Base-by-base conservation (phyloP, 2,888 invertebrate species). In the Monoplex corrugatus region DNA sequence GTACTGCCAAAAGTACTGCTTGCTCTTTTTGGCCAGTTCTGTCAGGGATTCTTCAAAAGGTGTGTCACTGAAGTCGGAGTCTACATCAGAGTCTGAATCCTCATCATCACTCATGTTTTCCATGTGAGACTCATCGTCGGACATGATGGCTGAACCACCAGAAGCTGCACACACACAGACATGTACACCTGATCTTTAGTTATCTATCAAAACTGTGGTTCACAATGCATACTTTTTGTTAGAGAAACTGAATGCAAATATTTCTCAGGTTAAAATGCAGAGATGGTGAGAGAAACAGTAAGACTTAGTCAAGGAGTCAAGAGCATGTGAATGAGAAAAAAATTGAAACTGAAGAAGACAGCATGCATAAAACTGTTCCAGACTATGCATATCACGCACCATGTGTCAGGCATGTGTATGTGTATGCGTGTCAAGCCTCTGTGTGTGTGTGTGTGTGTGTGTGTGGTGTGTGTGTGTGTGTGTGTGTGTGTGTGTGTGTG, bases 1-100 rank as follows among this genome's bases (percentile, higher is more conserved):
- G 96, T 99, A 99, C 96, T 99, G 99, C 99, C 99, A 99, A 96
- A 99, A 99, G 96, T 97, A 99, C 91, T 95, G 95, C 89, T 95
- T 94, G 88, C 94, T 94, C 89, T 95, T 95, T 44, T 91, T 91
- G 43, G 91, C 91, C 10, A 83, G 63, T 23, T 89, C 89, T 3
- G 90, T 87, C 57, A 91, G 87, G 13, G 91, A 89, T 35, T 91
- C 91, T 38, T 89, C 89, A 23, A 91, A 83, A 78, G 87, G 89
- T 19, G 91, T 87, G 40, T 82, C 57, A 16, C 90, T 90, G 84
- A 89, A 85, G n/a, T 89, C 87, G 16, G 90, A 78, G 57, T 91
- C 90, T 19, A 85, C 89, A 87, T 90, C 90, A 86, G 89, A 88
- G 19, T 80, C 80, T 2, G 80, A 80, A 43, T 88, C 83, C 32